These are phyloP conservation scores for Lithobates pipiens DNA, from an alignment of 2,797 vertebrate species.

Conservation along the genomic window DNA sequence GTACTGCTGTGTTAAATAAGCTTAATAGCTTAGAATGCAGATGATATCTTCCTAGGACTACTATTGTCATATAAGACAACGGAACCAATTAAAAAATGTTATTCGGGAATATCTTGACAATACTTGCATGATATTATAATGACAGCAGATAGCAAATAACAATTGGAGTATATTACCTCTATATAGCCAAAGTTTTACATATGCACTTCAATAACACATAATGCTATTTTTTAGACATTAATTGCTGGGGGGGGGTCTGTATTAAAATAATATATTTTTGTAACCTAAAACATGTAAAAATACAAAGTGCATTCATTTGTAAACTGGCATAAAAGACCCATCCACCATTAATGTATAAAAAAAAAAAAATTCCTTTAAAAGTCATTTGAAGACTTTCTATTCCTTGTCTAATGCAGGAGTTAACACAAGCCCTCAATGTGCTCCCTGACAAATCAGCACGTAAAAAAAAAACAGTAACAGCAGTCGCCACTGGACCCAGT, in stretches of 20 bases:
- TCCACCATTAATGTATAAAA: not conserved
- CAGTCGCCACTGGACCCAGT: not conserved
- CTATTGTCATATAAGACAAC: no score
- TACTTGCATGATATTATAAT: no score
- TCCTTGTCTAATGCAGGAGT: not conserved
- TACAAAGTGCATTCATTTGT: not conserved
- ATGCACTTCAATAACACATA: not conserved
- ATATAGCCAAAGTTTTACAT: not conserved
- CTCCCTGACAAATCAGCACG: slow-evolving; percentile 8
- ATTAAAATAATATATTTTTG: no score
- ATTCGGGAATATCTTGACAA: no score
- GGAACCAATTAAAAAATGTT: no score
- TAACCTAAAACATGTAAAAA: not conserved
- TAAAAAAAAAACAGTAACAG: not conserved
- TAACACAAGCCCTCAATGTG: not conserved
- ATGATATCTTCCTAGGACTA: not conserved
- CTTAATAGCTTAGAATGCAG: not conserved
- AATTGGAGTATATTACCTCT: not conserved
- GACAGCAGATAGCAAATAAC: no score
- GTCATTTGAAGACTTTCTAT: not conserved
- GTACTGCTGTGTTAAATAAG: no score
- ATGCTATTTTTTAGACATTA: not conserved
- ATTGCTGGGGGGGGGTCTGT: not conserved
- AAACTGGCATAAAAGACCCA: not conserved
- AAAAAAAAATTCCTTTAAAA: slow-evolving; percentile 5